A percentile compares a stretch with the other conserved stretches of the same genome.
Conservation (phyloP, 92 coral and sea anemone species). For the Anthopleura xanthogrammica region DNA sequence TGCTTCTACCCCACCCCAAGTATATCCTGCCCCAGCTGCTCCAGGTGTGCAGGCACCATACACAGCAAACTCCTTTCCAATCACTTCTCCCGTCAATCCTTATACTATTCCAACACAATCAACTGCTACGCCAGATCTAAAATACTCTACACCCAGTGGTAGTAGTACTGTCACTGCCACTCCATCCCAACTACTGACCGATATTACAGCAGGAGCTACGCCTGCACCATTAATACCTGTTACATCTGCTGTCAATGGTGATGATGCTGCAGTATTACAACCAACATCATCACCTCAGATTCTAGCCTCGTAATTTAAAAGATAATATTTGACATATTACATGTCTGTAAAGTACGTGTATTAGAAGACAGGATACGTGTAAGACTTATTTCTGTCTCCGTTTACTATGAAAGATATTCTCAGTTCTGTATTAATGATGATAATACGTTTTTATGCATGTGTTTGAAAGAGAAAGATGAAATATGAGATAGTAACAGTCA, state of each 20-base stretch:
- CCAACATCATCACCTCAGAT: slow-evolving; percentile 30
- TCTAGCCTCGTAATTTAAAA: slow-evolving; percentile 12
- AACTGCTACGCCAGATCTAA: not conserved
- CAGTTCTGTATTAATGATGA: not conserved
- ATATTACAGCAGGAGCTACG: slow-evolving; percentile 94
- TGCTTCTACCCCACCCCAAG: not conserved
- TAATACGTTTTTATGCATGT: not conserved
- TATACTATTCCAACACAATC: not conserved
- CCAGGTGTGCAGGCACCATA: not conserved
- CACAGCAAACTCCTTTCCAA: slow-evolving; percentile 2
- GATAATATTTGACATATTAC: not conserved
- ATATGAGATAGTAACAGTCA: not conserved
- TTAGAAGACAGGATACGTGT: too few relatives aligned
- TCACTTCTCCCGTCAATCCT: not conserved
- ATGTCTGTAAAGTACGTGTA: not conserved
- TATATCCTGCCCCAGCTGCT: not conserved
- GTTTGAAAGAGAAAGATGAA: not conserved
- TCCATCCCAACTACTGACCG: slow-evolving; percentile 77
- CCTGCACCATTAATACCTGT: slow-evolving; percentile 71
- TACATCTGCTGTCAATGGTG: slow-evolving; percentile 19
- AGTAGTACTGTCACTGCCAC: slow-evolving; percentile 78
- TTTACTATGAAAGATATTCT: not conserved
- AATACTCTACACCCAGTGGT: slow-evolving; percentile 2
- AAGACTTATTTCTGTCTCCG: not conserved
- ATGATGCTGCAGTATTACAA: slow-evolving; percentile 18